phyloP scores from a whole-genome alignment of 2,888 invertebrate genomes.

The Mimachlamys varia region DNA sequence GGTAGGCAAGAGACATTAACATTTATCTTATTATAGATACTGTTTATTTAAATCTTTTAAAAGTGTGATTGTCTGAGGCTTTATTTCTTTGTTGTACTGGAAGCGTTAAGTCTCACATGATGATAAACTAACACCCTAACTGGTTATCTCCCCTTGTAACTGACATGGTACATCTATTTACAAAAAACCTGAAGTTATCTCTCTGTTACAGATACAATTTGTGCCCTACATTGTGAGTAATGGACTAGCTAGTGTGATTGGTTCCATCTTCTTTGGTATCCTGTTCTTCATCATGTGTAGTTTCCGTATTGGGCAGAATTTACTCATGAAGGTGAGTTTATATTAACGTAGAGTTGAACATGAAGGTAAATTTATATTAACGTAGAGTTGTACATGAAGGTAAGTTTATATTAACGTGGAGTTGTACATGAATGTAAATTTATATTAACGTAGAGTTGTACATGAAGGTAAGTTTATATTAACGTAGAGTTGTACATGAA shows the following conservation, averaged over 20 bases:
- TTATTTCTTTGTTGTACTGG: too few relatives aligned
- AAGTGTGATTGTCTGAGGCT: too few relatives aligned
- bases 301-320: conserved; percentile 85
- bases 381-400: conserved; percentile 82
- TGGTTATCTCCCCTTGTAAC: too few relatives aligned
- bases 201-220: conserved; percentile 78
- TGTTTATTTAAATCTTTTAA: too few relatives aligned
- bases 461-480: conserved; percentile 83
- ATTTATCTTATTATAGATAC: too few relatives aligned
- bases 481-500: conserved; percentile 80
- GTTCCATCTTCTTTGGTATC: conserved; percentile 83
- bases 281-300: conserved; percentile 86
- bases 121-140: too few relatives aligned
- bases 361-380: conserved; percentile 83
- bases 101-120: too few relatives aligned
- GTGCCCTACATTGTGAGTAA: conserved; percentile 87
- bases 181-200: not conserved
- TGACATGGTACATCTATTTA: too few relatives aligned
- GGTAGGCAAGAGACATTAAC: too few relatives aligned
- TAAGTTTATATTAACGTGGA: conserved; percentile 69
- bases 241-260: conserved; percentile 83
- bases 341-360: not conserved
- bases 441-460: not conserved
- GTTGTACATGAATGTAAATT: conserved; percentile 83
- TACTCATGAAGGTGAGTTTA: conserved; percentile 85